Evolutionary conservation across 1,140 invertebrate species (phyloP).

Genomic region (Zophobas morio): DNA sequence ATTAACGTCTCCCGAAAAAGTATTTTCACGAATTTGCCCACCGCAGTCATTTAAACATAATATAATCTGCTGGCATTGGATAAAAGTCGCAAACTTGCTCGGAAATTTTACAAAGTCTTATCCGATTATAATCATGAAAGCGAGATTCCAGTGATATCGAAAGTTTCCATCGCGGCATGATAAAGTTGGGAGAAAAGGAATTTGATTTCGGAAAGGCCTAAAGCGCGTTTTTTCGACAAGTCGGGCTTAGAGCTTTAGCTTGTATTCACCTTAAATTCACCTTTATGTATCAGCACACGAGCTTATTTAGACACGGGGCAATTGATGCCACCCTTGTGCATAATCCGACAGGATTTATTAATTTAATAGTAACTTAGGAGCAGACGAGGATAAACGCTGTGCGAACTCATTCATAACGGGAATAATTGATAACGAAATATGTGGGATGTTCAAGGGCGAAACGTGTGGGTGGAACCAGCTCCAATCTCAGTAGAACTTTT

Average conservation of each 20-base stretch:
- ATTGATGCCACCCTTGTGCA: constrained; percentile 18
- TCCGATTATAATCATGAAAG: neutral
- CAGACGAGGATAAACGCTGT: neutral
- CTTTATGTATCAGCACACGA: too few species aligned
- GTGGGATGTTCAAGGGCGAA: too few species aligned
- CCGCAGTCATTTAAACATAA: neutral
- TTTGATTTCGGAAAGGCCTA: constrained; percentile 2
- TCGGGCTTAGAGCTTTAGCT: constrained; percentile 2
- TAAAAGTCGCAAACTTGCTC: too few species aligned
- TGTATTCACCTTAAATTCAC: neutral
- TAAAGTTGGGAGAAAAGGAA: neutral
- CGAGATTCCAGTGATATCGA: constrained; percentile 12
- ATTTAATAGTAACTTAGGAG: constrained; percentile 2
- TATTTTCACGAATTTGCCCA: constrained; percentile 13
- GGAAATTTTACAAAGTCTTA: too few species aligned
- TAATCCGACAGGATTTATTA: constrained; percentile 21
- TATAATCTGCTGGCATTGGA: neutral
- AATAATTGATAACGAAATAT: neutral
- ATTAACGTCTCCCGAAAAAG: neutral
- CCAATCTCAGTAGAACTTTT: too few species aligned
- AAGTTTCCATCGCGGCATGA: constrained; percentile 6
- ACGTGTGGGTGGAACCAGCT: too few species aligned
- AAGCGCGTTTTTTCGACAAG: neutral
- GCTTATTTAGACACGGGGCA: constrained; percentile 3
- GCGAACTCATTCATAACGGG: too few species aligned